These are phyloP conservation scores for Microplitis manilae DNA, from an alignment of 2,888 invertebrate genomes.

Conservation along the genomic window DNA sequence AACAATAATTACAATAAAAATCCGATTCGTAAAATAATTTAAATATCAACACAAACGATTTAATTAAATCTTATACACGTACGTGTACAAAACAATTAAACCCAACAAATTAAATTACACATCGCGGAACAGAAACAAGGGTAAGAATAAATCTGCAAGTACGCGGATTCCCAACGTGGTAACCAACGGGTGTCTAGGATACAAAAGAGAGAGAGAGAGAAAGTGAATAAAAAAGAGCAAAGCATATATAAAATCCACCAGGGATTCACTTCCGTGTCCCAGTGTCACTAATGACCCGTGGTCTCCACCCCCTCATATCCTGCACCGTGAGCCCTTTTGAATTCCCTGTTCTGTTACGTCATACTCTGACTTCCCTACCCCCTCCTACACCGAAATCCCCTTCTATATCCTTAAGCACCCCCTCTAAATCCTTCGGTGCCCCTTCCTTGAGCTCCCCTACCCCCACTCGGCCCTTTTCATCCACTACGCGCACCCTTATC, in stretches of 20 bases:
- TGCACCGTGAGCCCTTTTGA: slow-evolving; percentile 44
- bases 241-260: slow-evolving; percentile 39
- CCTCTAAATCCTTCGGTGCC: slow-evolving; percentile 41
- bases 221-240: neutral
- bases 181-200: neutral
- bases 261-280: slow-evolving; percentile 63
- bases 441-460: slow-evolving; percentile 45
- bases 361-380: neutral
- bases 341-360: slow-evolving; percentile 15
- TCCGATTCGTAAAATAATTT: no score
- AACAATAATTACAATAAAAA: no score
- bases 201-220: slow-evolving; percentile 1
- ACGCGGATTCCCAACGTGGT: neutral
- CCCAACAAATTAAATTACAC: no score
- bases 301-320: slow-evolving; percentile 38
- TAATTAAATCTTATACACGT: no score
- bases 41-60: no score
- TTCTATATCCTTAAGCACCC: neutral
- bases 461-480: slow-evolving; percentile 23
- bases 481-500: slow-evolving; percentile 30
- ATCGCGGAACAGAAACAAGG: no score
- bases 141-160: no score
- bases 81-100: no score
- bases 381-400: no score
- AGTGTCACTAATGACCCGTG: slow-evolving; percentile 67